Base-by-base conservation (phyloP, 2,888 invertebrate genomes). In the Halocaridina rubra region DNA sequence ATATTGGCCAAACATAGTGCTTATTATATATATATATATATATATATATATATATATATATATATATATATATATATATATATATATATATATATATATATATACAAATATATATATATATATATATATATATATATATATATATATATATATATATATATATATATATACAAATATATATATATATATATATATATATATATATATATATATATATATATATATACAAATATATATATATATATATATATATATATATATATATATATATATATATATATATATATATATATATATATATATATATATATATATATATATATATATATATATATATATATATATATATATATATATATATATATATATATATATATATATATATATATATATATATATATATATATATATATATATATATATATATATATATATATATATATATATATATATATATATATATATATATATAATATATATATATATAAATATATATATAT, bases 181-280 rank as follows among this genome's bases (percentile, higher is more conserved):
- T 29, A 72, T 29, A 72, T 13, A 24, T 30, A 72, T 7, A 72
- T 29, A 72, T 29, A 29, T 30, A 27, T 30, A 3, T 5, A 24
- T 10, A 72, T 27, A 72, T 29, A 72, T 72, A 72, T 30, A 29
- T 72, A 72, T 30, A 72, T 72, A 72, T 30, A 72, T 72, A 72
- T 72, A 72, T 72, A 72, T 72, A 72, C 30, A 72, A 29, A 72
- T 72, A 72, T 72, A 72, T 72, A 72, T 72, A 72, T 72, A 72
- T 72, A 72, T 72, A 72, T 72, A 72, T 72, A 72, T 72, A 72
- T 72, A 72, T 72, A 72, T 72, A 72, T 72, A 72, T 75, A 39
- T 75, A 75, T 75, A 39, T 75, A 75, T 46, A 39, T 75, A 75
- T 75, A 39, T 46, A 39, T 75, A 3, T 32, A 75, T 75, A 39